Evolutionary conservation across 2,797 vertebrate species (phyloP).

Genomic region (Kryptolebias ocellatus): DNA sequence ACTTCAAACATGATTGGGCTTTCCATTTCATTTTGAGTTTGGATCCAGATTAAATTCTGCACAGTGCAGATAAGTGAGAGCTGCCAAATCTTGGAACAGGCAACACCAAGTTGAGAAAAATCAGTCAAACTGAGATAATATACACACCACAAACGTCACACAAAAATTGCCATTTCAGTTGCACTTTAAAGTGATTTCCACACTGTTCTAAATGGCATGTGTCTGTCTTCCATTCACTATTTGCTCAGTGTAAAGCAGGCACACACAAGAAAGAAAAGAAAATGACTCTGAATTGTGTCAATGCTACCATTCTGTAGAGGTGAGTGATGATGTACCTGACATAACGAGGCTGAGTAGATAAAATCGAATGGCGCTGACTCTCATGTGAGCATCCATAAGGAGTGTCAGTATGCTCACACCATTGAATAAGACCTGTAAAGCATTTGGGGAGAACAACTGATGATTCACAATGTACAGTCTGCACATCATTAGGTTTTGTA

Average conservation of each 20-base stretch:
- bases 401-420: constrained; percentile 79
- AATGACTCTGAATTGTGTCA: neutral
- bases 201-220: neutral
- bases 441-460: neutral
- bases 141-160: neutral
- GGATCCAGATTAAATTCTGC: neutral
- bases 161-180: neutral
- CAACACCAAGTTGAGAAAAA: too few relatives aligned
- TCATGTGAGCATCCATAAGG: constrained; percentile 78
- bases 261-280: neutral
- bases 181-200: neutral
- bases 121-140: too few relatives aligned
- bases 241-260: neutral
- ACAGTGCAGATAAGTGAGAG: neutral
- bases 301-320: neutral
- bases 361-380: constrained; percentile 77
- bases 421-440: constrained; percentile 69
- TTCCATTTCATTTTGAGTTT: too few relatives aligned
- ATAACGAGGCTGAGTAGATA: constrained; percentile 80
- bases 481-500: neutral
- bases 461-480: neutral
- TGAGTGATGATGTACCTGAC: constrained; percentile 60
- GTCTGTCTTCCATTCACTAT: neutral
- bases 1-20: too few relatives aligned
- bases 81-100: neutral